phyloP scores from a whole-genome alignment of 2,113 vertebrate species.

The Cyphomyrus discorhynchus region DNA sequence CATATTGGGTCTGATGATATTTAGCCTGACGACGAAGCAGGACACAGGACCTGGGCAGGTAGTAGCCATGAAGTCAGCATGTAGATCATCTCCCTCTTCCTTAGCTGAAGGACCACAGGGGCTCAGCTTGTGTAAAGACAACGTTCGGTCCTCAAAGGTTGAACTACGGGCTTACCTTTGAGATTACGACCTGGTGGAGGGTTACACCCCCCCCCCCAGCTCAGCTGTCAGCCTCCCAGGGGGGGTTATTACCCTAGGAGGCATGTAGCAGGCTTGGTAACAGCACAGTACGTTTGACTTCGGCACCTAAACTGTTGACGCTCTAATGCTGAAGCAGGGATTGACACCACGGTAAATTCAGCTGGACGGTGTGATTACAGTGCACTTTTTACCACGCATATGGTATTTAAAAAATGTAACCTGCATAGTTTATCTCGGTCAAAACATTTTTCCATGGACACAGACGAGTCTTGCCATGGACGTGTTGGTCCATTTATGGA shows the following conservation, averaged over 20 bases:
- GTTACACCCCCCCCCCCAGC: neutral
- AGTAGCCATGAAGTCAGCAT: neutral
- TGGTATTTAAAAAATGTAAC: neutral
- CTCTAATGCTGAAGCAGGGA: neutral
- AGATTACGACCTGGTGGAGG: neutral
- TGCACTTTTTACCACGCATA: neutral
- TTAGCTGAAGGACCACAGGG: neutral
- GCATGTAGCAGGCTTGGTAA: neutral
- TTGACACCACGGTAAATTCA: neutral
- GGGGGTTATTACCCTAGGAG: neutral
- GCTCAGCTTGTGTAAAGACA: neutral
- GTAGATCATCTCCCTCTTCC: neutral
- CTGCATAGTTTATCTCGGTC: neutral
- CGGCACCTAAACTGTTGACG: neutral
- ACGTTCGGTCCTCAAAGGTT: neutral
- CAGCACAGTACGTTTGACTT: neutral
- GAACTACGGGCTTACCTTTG: neutral
- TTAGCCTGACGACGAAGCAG: neutral
- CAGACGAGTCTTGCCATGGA: neutral
- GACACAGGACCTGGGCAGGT: neutral
- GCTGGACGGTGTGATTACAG: neutral
- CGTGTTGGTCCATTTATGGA: neutral
- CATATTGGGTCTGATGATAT: neutral
- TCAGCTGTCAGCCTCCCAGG: neutral
- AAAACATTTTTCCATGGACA: neutral